A percentile compares a stretch with the other conserved stretches of the same genome.
phyloP scores from a whole-genome alignment of 2,888 invertebrate species.

The Tipula vernalis region DNA sequence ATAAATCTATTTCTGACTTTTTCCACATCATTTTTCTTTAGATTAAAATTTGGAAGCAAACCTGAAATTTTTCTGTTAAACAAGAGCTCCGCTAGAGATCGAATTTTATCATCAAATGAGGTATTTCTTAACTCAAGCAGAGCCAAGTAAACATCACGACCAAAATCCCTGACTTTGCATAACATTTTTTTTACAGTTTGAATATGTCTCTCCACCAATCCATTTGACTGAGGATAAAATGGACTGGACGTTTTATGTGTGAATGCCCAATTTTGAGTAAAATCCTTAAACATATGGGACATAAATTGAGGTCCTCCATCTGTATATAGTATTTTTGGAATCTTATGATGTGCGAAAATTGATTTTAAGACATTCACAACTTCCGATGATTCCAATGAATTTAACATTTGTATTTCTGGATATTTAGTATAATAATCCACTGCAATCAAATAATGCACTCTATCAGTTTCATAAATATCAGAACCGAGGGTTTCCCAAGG shows the following conservation, averaged over 20 bases:
- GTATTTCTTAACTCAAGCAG: not conserved
- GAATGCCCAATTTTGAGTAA: conserved; percentile 16
- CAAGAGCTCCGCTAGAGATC: not conserved
- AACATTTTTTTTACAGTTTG: conserved; percentile 15
- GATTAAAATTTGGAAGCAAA: no score
- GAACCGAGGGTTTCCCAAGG: conserved; percentile 9
- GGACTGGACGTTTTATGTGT: conserved; percentile 17
- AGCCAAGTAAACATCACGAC: not conserved
- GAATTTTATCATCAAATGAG: not conserved
- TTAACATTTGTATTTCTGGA: conserved; percentile 16
- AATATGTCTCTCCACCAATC: conserved; percentile 17
- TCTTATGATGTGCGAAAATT: conserved; percentile 18
- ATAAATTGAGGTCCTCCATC: conserved; percentile 18
- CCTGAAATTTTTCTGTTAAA: not conserved
- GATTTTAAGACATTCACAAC: conserved; percentile 17
- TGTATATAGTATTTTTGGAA: conserved; percentile 15
- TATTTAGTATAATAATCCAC: conserved; percentile 20
- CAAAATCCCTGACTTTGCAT: not conserved
- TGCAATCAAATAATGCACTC: conserved; percentile 11
- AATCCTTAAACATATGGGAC: conserved; percentile 15
- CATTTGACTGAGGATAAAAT: conserved; percentile 18
- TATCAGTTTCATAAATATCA: conserved; percentile 13
- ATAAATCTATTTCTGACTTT: not conserved
- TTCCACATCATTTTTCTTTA: no score
- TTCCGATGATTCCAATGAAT: conserved; percentile 12